Evolutionary conservation across 2,797 vertebrate species (phyloP).

Genomic region (Hirundo rustica): DNA sequence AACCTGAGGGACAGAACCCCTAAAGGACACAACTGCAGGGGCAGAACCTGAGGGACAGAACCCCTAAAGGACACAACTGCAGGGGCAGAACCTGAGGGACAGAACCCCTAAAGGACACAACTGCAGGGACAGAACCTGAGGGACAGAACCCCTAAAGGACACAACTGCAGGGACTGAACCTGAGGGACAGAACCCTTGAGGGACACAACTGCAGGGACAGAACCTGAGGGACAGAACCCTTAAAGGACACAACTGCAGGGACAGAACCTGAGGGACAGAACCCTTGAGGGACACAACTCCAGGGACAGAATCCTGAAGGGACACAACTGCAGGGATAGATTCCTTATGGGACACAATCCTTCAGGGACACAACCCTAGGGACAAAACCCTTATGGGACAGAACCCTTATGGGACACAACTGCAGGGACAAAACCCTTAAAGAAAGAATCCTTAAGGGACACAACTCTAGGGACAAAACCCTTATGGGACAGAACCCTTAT

Average conservation of each 20-base stretch:
- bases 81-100: too few species aligned
- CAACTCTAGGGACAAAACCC: too few species aligned
- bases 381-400: too few species aligned
- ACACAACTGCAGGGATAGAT: too few species aligned
- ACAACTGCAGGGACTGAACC: neutral
- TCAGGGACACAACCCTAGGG: neutral
- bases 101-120: too few species aligned
- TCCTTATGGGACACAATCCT: neutral
- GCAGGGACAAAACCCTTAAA: neutral
- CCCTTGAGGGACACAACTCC: neutral
- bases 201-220: neutral
- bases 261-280: neutral
- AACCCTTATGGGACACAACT: too few species aligned
- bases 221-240: neutral
- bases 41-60: neutral
- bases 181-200: slow-evolving; percentile 2
- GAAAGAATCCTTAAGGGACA: neutral
- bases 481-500: too few species aligned
- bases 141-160: neutral
- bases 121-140: neutral
- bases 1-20: neutral
- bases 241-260: neutral
- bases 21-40: neutral
- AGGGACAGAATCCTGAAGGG: too few species aligned
- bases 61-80: neutral